Conservation (phyloP, 1,140 invertebrate species). For the Leucophenga varia region DNA sequence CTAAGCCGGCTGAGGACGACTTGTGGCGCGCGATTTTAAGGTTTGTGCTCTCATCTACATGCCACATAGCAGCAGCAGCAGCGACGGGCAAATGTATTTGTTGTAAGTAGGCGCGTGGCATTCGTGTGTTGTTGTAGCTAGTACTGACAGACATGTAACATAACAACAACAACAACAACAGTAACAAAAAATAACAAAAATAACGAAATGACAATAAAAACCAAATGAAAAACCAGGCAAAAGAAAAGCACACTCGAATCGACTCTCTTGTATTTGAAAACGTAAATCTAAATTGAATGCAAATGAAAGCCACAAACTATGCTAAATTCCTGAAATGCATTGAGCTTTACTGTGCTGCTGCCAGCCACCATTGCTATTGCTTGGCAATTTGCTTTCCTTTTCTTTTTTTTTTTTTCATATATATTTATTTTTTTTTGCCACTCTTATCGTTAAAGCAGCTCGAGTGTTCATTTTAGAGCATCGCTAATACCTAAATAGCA, state of each 20-base stretch:
- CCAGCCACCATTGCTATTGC: no score
- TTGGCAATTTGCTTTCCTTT: constrained; percentile 52
- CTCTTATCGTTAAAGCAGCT: no score
- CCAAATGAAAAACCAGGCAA: constrained; percentile 26
- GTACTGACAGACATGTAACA: constrained; percentile 35
- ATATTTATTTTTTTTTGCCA: neutral
- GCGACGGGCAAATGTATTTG: no score
- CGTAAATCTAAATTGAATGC: constrained; percentile 52
- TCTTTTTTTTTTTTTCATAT: constrained; percentile 4
- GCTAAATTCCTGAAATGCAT: constrained; percentile 54
- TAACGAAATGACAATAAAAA: constrained; percentile 49
- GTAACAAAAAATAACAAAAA: neutral
- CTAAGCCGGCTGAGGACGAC: constrained; percentile 13
- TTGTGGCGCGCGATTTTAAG: constrained; percentile 2
- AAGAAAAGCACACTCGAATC: constrained; percentile 23
- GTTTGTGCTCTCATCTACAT: constrained; percentile 49
- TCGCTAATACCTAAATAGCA: constrained; percentile 28
- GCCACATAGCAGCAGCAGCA: constrained; percentile 50
- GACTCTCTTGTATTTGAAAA: constrained; percentile 11
- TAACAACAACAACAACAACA: constrained; percentile 17
- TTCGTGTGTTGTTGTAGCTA: constrained; percentile 50
- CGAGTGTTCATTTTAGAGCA: constrained; percentile 11
- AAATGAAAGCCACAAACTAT: constrained; percentile 56
- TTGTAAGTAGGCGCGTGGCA: constrained; percentile 52
- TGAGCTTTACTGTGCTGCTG: no score